Base-by-base conservation (phyloP, 2,797 vertebrate genomes). In the Gastrophryne carolinensis region DNA sequence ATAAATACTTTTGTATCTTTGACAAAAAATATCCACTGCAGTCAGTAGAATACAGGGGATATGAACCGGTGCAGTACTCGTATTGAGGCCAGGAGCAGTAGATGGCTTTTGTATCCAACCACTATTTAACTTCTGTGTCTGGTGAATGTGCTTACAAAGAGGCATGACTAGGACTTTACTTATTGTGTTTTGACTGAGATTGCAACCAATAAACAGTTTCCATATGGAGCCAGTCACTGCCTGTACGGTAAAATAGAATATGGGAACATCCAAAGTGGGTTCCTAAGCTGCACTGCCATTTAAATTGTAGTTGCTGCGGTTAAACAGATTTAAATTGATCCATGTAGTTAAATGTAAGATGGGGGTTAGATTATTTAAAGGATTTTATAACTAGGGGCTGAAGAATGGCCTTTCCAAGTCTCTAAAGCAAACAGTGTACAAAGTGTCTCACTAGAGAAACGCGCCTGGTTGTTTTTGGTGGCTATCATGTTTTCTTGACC, bases 201-300 rank as follows among this genome's bases (percentile, higher is more conserved):
- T 50, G 39, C 63, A 66, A 57, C 39, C 53, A 75, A 67, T 75
- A 50, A 75, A 67, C 17, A 13, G 53, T 41, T 68, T 61, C 56
- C 63, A 67, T 68, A 75, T 68, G 54, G 54, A 50, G 30, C 17
- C 29, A 39, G 15, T 32, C 21, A 50, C 37, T 57, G 10, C 26
- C 63, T 39, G 54, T 44, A 41, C 67, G 19, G 53, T 57, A 44
- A n/a, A 69, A 44, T 27, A 15, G 34, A n/a, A 32, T 24, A 15
- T 5, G n/a, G n/a, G n/a, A n/a, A n/a, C n/a, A n/a, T n/a, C n/a
- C n/a, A n/a, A n/a, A n/a, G n/a, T n/a, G n/a, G n/a, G n/a, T n/a
- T n/a, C n/a, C n/a, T n/a, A n/a, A n/a, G n/a, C n/a, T n/a, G n/a
- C n/a, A n/a, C 1, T 39, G 58, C 13, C 58, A 27, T 9, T 5